Base-by-base conservation (phyloP, 2,797 vertebrate species). In the Lutjanus argentimaculatus region DNA sequence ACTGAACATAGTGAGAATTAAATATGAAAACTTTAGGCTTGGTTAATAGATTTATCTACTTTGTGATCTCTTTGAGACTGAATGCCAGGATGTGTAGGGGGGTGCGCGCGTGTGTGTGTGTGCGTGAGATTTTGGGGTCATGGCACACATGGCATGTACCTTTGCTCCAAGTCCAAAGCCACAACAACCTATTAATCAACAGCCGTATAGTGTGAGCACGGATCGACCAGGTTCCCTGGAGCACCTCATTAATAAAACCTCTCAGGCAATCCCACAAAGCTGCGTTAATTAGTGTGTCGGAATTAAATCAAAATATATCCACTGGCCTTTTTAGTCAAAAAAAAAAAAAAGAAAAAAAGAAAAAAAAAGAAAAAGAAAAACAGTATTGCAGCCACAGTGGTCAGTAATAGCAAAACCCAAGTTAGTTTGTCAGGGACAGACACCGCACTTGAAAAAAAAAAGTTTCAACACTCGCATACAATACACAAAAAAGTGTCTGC, bases 121-220 rank as follows among this genome's bases (percentile, higher is more conserved):
- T 61, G 15, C 6, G 48, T 49, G 40, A 40, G 8, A n/a, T 49
- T 75, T 52, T 8, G 36, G 36, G 43, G 56, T 63, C 68, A 66
- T 8, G 19, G n/a, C 66, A 69, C 51, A 79, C 57, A 48, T 9
- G 45, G 9, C 21, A 43, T 49, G 21, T 14, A 72, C 22, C 30
- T 78, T 66, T 57, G 49, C 65, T 73, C 17, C 55, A 72, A 48
- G 43, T 21, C 30, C 14, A 30, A 40, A 72, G 57, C 46, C 77
- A 82, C 62, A 85, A 70, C 75, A 80, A 46, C 42, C 66, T n/a
- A 83, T 87, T 83, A 81, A 88, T 90, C 77, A 90, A 67, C 68
- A 65, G 69, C 36, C 7, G 42, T 45, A 43, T 36, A 56, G 58
- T 17, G n/a, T 5, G 9, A 81, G 71, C 55, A 8, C 17, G 42